phyloP scores from a whole-genome alignment of 2,888 invertebrate genomes.

The Rhogogaster chlorosoma region DNA sequence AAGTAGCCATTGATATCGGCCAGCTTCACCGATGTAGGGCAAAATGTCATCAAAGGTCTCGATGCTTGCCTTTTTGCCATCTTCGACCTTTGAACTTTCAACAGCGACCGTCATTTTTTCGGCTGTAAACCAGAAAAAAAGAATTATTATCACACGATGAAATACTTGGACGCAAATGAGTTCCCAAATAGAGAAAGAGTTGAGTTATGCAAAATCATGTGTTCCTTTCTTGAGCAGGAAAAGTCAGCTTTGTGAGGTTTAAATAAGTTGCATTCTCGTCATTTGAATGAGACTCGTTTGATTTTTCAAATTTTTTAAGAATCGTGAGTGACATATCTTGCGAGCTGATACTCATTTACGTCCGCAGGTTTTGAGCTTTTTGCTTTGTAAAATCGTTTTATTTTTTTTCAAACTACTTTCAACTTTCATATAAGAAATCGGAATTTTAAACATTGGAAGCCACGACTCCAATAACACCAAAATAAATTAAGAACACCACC shows the following conservation, averaged over 20 bases:
- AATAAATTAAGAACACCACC: background rate
- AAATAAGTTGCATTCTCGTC: background rate
- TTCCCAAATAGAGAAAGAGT: background rate
- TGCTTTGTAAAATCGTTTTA: background rate
- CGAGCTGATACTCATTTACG: background rate
- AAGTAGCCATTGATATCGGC: constrained; percentile 74
- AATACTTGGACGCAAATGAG: background rate
- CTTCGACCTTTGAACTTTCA: constrained; percentile 68
- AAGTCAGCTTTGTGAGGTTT: background rate
- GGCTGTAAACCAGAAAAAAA: background rate
- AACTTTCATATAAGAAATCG: background rate
- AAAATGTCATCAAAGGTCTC: constrained; percentile 75
- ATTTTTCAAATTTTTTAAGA: background rate
- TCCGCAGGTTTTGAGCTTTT: background rate
- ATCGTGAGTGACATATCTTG: background rate
- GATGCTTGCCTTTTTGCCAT: constrained; percentile 64
- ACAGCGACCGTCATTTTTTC: constrained; percentile 70
- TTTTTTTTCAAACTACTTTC: background rate
- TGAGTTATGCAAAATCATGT: background rate
- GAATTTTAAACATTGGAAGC: background rate
- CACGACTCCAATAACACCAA: background rate
- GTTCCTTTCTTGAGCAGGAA: background rate
- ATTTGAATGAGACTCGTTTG: background rate
- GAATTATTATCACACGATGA: background rate
- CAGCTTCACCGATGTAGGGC: constrained; percentile 74